phyloP scores from a whole-genome alignment of 2,888 invertebrate genomes.

The Stenichneumon culpator region DNA sequence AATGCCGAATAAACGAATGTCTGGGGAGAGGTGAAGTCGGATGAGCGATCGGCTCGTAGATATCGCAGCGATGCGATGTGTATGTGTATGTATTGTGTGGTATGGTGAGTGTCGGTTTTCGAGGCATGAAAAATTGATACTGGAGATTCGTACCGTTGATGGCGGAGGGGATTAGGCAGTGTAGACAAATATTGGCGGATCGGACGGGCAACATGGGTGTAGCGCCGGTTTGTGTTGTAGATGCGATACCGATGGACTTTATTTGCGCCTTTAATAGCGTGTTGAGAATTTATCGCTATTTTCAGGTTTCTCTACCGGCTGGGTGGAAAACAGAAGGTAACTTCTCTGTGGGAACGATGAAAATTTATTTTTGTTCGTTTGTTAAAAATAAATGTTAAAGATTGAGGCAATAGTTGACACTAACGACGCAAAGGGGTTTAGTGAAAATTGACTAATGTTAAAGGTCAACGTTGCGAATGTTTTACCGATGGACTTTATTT shows the following conservation, averaged over 20 bases:
- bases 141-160: background rate
- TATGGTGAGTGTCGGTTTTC: background rate
- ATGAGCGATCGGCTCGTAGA: background rate
- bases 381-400: background rate
- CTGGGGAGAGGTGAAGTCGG: background rate
- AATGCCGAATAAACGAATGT: constrained; percentile 36
- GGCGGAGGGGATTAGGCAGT: constrained; percentile 13
- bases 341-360: background rate
- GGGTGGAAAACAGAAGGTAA: background rate
- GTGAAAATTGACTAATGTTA: too few relatives aligned
- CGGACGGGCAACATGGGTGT: constrained; percentile 10
- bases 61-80: background rate
- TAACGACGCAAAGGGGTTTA: too few relatives aligned
- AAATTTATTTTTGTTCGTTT: background rate
- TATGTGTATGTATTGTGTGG: background rate
- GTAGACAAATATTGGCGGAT: constrained; percentile 41
- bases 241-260: background rate
- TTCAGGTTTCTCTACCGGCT: background rate
- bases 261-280: background rate
- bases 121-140: background rate
- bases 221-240: background rate
- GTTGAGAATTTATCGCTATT: background rate
- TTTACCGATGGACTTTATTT: background rate
- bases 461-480: too few relatives aligned
- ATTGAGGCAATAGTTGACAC: background rate